These are phyloP conservation scores for Magallana ariakensis DNA, from an alignment of 1,140 invertebrate genomes.

Conservation along the genomic window DNA sequence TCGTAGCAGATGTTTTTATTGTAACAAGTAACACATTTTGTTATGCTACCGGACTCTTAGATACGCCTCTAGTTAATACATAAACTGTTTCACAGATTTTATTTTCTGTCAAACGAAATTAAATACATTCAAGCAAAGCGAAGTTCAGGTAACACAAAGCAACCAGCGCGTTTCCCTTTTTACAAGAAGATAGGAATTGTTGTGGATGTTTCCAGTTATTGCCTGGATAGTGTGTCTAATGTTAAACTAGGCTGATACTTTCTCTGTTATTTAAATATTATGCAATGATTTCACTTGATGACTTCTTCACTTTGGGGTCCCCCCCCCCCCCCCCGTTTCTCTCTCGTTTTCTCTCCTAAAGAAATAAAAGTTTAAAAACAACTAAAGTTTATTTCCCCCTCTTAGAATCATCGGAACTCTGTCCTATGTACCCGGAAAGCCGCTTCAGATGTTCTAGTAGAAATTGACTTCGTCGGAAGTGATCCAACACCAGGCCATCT, in stretches of 20 bases:
- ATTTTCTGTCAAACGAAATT: constrained; percentile 30
- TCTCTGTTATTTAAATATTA: no score
- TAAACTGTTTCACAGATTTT: constrained; percentile 20
- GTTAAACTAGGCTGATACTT: no score
- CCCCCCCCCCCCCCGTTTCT: not conserved
- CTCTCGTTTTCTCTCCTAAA: not conserved
- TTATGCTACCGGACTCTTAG: constrained; percentile 30
- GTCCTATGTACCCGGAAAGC: constrained; percentile 28
- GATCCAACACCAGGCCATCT: constrained; percentile 23
- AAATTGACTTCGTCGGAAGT: constrained; percentile 24
- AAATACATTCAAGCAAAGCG: not conserved
- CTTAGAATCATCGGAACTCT: constrained; percentile 15
- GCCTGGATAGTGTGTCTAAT: no score
- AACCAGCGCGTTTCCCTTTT: no score
- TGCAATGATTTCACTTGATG: no score
- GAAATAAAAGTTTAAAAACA: not conserved
- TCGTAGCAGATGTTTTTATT: constrained; percentile 37
- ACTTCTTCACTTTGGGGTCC: no score
- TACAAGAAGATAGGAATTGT: no score
- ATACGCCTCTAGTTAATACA: constrained; percentile 12
- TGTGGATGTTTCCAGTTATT: no score
- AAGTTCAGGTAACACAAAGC: not conserved
- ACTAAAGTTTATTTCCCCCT: constrained; percentile 20
- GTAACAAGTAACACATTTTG: constrained; percentile 38
- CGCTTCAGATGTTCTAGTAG: constrained; percentile 27